A percentile compares a stretch with the other conserved stretches of the same genome.
phyloP scores from a whole-genome alignment of 2,888 invertebrate genomes.

The Aleiodes leptofemur region DNA sequence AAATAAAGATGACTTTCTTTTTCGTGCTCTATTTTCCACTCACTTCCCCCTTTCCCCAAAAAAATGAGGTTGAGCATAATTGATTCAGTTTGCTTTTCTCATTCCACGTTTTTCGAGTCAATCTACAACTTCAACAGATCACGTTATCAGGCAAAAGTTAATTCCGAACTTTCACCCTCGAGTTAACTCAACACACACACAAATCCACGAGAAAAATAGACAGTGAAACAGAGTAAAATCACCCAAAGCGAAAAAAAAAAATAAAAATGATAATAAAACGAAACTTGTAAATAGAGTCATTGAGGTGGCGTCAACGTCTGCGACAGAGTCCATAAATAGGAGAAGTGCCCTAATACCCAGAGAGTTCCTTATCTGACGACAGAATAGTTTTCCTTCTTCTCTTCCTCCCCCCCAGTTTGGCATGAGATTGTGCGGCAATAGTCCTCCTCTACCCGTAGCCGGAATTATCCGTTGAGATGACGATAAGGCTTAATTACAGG shows the following conservation, averaged over 20 bases:
- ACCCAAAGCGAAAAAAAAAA: neutral
- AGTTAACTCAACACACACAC: neutral
- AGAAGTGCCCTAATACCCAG: slow-evolving; percentile 1
- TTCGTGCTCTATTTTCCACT: no score
- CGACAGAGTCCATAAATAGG: slow-evolving; percentile 9
- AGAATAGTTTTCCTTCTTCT: slow-evolving; percentile 35
- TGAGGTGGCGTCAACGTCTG: neutral
- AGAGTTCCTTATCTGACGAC: slow-evolving; percentile 39
- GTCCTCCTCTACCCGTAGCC: slow-evolving; percentile 6
- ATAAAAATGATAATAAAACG: neutral
- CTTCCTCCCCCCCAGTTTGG: neutral
- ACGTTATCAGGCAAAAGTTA: slow-evolving; percentile 10
- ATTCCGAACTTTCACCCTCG: slow-evolving; percentile 1
- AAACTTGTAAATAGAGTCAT: slow-evolving; percentile 3
- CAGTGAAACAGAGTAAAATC: neutral
- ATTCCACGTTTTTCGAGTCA: slow-evolving; percentile 17
- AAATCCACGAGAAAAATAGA: neutral
- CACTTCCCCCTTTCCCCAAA: no score
- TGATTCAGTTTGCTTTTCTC: neutral
- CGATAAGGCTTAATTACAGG: slow-evolving; percentile 48
- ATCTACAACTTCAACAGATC: slow-evolving; percentile 4
- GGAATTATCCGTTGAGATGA: slow-evolving; percentile 46
- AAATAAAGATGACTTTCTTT: no score
- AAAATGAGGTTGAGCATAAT: no score
- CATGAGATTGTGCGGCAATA: slow-evolving; percentile 39